A percentile compares a stretch with the other conserved stretches of the same genome.
phyloP scores from a whole-genome alignment of 2,888 invertebrate species.

The Nineta flava region DNA sequence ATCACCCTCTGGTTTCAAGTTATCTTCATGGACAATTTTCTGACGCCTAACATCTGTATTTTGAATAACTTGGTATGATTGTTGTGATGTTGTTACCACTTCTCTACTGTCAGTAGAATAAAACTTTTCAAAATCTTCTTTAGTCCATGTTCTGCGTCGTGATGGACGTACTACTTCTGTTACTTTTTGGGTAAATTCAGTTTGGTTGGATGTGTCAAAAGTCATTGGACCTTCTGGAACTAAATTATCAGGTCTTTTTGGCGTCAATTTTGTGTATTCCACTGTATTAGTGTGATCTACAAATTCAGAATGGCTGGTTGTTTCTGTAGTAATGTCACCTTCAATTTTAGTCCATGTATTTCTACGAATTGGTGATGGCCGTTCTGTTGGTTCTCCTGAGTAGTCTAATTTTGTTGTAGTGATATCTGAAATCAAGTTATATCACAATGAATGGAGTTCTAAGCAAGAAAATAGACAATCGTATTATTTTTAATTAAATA shows the following conservation, averaged over 20 bases:
- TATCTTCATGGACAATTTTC: conserved; percentile 30
- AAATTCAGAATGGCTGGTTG: conserved; percentile 49
- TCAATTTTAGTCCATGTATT: conserved; percentile 66
- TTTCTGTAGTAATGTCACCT: conserved; percentile 54
- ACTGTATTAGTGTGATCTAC: conserved; percentile 40
- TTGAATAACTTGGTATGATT: conserved; percentile 46
- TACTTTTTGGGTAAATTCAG: conserved; percentile 43
- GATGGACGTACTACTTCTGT: conserved; percentile 37
- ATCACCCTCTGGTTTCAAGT: conserved; percentile 32
- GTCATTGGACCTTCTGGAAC: conserved; percentile 50
- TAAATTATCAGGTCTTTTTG: conserved; percentile 46
- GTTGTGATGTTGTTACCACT: conserved; percentile 47
- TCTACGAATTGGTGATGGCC: conserved; percentile 47
- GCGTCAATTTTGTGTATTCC: conserved; percentile 41
- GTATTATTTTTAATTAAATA: conserved; percentile 2
- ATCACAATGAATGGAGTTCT: neutral
- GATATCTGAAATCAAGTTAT: conserved; percentile 34
- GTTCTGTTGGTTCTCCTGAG: conserved; percentile 47
- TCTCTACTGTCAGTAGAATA: conserved; percentile 39
- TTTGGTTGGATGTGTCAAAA: conserved; percentile 45
- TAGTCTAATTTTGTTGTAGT: conserved; percentile 55
- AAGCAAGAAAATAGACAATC: neutral
- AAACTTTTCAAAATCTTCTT: conserved; percentile 55
- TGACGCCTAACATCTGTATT: conserved; percentile 34
- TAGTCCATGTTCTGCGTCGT: conserved; percentile 51